A percentile compares a stretch with the other conserved stretches of the same genome.
These are phyloP conservation scores for Sclerurus mexicanus DNA, from an alignment of 2,113 vertebrate species.

Conservation along the genomic window DNA sequence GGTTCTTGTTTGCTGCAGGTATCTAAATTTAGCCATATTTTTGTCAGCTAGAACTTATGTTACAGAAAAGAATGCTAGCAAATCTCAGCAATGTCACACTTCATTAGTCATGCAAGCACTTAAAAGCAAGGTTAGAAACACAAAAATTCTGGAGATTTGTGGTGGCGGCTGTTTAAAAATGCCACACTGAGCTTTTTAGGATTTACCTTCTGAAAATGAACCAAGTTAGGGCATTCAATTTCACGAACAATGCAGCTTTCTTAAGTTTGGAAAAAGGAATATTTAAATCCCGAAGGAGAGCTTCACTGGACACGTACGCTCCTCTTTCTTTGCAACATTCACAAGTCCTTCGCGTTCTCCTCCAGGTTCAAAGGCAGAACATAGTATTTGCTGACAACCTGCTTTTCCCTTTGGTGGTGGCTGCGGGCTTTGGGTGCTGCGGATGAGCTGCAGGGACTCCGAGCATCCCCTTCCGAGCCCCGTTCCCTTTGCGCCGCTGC, in stretches of 20 bases:
- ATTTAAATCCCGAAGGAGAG: constrained; percentile 60
- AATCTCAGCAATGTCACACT: constrained; percentile 80
- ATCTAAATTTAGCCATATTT: constrained; percentile 80
- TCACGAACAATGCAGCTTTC: constrained; percentile 58
- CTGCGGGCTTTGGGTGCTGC: background rate
- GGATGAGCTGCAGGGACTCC: background rate
- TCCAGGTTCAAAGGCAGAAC: constrained; percentile 41
- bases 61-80: constrained; percentile 75
- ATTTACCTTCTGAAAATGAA: constrained; percentile 70
- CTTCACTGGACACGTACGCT: background rate
- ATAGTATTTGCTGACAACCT: background rate
- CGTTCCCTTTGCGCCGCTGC: background rate
- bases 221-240: constrained; percentile 60
- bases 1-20: constrained; percentile 75
- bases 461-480: background rate
- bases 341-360: background rate
- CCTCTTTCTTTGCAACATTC: background rate
- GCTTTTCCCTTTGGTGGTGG: background rate
- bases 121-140: constrained; percentile 69
- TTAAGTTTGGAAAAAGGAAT: constrained; percentile 54
- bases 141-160: constrained; percentile 60
- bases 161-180: constrained; percentile 57
- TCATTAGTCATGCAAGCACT: constrained; percentile 81
- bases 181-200: constrained; percentile 65
- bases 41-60: constrained; percentile 75